phyloP scores from a whole-genome alignment of 2,797 vertebrate genomes.

The Eulemur rubriventer region DNA sequence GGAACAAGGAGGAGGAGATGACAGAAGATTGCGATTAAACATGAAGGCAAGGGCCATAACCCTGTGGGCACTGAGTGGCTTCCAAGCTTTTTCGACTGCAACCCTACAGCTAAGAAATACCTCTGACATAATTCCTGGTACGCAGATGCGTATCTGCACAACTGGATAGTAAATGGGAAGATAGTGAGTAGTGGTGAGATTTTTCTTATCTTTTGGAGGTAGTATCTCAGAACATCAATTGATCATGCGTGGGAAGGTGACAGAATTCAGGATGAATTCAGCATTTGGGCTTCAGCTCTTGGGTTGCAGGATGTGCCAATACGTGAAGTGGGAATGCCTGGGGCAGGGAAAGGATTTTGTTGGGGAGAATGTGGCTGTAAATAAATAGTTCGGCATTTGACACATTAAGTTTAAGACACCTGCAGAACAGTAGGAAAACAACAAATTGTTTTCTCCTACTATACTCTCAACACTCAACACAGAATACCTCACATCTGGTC shows the following conservation, averaged over 20 bases:
- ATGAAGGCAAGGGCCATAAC: background rate
- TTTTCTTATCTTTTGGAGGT: background rate
- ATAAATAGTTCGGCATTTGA: background rate
- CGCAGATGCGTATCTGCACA: background rate
- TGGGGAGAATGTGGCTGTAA: background rate
- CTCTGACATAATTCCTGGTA: background rate
- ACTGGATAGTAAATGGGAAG: background rate
- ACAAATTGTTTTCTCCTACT: background rate
- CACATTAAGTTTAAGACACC: background rate
- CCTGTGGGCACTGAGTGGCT: background rate
- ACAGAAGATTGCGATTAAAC: background rate
- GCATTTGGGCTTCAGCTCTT: background rate
- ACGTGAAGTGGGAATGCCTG: background rate
- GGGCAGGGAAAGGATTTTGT: background rate
- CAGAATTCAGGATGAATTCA: background rate
- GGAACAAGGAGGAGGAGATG: background rate
- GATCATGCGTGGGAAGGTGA: background rate
- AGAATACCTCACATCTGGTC: background rate
- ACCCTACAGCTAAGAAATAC: background rate
- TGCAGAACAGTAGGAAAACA: background rate
- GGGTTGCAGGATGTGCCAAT: background rate
- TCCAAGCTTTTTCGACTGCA: background rate
- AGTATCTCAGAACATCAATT: background rate
- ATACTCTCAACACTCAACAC: background rate
- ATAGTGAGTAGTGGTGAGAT: background rate